Conservation (phyloP, 2,113 vertebrate genomes). For the Grammatotria lemairii region DNA sequence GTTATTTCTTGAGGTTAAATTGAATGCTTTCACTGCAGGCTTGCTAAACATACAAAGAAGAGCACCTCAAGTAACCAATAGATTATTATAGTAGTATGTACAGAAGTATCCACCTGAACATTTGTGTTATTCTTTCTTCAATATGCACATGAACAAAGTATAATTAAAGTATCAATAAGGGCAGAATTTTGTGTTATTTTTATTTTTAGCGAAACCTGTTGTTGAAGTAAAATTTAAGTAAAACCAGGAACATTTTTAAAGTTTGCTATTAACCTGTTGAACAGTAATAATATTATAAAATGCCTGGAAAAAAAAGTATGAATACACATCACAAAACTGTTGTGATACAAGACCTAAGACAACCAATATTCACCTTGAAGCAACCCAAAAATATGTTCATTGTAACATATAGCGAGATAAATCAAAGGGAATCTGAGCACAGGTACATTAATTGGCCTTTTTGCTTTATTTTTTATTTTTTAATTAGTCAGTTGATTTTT, state of each 20-base stretch:
- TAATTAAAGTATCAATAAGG: not conserved
- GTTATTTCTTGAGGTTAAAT: not conserved
- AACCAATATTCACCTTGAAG: not conserved
- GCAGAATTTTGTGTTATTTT: not conserved
- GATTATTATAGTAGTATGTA: not conserved
- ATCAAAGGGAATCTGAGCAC: not conserved
- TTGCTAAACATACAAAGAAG: not conserved
- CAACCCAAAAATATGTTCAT: not conserved
- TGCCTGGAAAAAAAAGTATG: not conserved
- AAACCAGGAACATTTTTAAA: not conserved
- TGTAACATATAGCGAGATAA: not conserved
- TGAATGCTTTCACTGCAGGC: not conserved
- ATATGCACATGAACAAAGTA: not conserved
- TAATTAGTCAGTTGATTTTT: not conserved
- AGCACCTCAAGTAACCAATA: not conserved
- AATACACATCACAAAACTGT: not conserved
- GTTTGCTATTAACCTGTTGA: not conserved
- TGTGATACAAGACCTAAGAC: not conserved
- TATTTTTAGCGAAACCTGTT: not conserved
- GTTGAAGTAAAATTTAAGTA: not conserved
- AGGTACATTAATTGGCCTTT: not conserved
- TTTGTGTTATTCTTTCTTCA: not conserved
- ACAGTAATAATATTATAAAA: not conserved
- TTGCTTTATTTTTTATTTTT: not conserved
- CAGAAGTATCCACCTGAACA: not conserved